phyloP scores from a whole-genome alignment of 2,113 vertebrate genomes.

The Theristicus caerulescens region DNA sequence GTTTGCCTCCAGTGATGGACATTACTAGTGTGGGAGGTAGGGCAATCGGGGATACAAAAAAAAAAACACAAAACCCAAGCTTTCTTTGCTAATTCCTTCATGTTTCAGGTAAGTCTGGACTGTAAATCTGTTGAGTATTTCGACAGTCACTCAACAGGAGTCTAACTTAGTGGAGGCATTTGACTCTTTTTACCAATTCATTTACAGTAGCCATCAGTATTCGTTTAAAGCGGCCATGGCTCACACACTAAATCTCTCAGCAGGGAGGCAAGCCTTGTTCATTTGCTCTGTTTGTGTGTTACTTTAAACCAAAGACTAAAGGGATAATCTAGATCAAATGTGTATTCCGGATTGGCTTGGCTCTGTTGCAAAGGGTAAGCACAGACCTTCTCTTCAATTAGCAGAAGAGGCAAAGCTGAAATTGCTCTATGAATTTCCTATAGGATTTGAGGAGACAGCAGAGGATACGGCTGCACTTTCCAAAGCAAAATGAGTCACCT shows the following conservation, averaged over 20 bases:
- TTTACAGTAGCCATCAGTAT: background rate
- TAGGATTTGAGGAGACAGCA: background rate
- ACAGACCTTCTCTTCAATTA: background rate
- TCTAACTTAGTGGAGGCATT: background rate
- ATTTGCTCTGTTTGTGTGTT: background rate
- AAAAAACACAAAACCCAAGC: background rate
- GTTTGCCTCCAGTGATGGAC: background rate
- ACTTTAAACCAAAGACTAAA: conserved; percentile 19
- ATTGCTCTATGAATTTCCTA: background rate
- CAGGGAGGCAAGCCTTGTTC: background rate
- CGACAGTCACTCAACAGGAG: background rate
- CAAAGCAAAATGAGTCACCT: conserved; percentile 60
- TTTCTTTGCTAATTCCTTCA: background rate
- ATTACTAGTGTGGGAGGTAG: background rate
- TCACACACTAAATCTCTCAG: background rate
- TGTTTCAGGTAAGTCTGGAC: background rate
- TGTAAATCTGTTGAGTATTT: background rate
- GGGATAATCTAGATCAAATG: background rate
- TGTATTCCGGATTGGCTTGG: background rate
- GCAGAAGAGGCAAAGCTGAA: background rate
- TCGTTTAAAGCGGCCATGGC: background rate
- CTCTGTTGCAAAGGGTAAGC: background rate
- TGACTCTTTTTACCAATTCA: background rate
- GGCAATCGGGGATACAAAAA: background rate
- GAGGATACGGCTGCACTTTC: background rate